phyloP scores from a whole-genome alignment of 1,140 invertebrate genomes.

The Atta texana region DNA sequence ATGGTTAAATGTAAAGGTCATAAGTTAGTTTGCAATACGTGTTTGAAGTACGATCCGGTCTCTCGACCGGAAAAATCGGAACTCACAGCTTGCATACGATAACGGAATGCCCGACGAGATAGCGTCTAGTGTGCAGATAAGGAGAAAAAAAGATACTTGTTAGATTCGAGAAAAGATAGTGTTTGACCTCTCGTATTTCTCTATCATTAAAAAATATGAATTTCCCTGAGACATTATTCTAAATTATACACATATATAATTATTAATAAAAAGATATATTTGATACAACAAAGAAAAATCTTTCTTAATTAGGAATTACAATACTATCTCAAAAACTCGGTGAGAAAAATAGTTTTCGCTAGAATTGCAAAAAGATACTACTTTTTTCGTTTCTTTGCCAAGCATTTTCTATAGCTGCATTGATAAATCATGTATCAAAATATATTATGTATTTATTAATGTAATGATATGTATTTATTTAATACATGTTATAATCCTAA shows the following conservation, averaged over 20 bases:
- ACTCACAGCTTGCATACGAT: neutral
- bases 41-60: slow-evolving; percentile 25
- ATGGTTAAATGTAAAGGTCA: slow-evolving; percentile 31
- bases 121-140: neutral
- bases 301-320: neutral
- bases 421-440: too few relatives aligned
- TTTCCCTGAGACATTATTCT: too few relatives aligned
- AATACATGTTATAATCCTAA: too few relatives aligned
- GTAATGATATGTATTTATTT: too few relatives aligned
- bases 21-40: slow-evolving; percentile 11
- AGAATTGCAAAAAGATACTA: neutral
- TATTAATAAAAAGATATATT: neutral
- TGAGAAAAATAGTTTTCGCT: neutral
- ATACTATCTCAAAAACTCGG: neutral
- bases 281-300: neutral
- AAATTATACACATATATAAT: neutral
- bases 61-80: slow-evolving; percentile 6
- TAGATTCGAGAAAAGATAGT: slow-evolving; percentile 9
- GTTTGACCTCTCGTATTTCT: slow-evolving; percentile 9
- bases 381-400: neutral
- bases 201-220: neutral
- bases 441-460: too few relatives aligned
- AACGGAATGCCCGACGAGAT: slow-evolving; percentile 19
- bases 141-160: slow-evolving; percentile 3
- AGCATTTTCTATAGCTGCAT: neutral